phyloP scores from a whole-genome alignment of 30 jellyfish, hydroid and myxozoan genomes.

The Phacellophora camtschatica region DNA sequence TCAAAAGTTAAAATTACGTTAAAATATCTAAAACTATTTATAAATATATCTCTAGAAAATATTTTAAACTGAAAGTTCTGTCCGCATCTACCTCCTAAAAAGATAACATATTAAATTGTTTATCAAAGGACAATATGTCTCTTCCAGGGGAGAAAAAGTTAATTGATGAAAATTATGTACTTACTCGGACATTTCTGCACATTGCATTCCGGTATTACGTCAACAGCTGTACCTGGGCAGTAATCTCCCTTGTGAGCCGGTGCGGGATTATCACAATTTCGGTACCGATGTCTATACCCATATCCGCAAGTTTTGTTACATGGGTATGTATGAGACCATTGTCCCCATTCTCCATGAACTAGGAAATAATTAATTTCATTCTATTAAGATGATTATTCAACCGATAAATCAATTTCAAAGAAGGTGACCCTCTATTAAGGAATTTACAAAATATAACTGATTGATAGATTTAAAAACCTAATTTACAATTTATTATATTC shows the following conservation, averaged over 20 bases:
- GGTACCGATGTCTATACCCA: slow-evolving; percentile 51
- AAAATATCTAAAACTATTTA: too few relatives aligned
- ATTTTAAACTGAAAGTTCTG: too few relatives aligned
- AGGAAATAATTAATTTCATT: not conserved
- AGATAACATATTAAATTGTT: too few relatives aligned
- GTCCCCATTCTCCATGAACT: slow-evolving; percentile 84
- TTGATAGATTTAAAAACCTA: too few relatives aligned
- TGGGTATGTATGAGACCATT: slow-evolving; percentile 43
- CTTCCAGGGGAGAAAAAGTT: too few relatives aligned
- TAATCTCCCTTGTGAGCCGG: slow-evolving; percentile 35
- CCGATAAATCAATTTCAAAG: not conserved
- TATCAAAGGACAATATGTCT: too few relatives aligned
- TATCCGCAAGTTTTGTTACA: slow-evolving; percentile 71
- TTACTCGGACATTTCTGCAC: slow-evolving; percentile 55
- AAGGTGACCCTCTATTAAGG: not conserved
- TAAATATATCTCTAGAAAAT: too few relatives aligned
- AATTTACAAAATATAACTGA: not conserved
- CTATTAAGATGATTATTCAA: not conserved
- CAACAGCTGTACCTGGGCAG: slow-evolving; percentile 59
- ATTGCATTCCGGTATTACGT: slow-evolving; percentile 64
- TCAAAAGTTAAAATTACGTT: too few relatives aligned
- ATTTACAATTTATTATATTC: too few relatives aligned
- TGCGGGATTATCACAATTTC: slow-evolving; percentile 61
- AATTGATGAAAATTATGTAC: not conserved
- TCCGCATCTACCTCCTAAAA: too few relatives aligned